Evolutionary conservation across 2,797 vertebrate genomes (phyloP).

Genomic region (Tinamus major): DNA sequence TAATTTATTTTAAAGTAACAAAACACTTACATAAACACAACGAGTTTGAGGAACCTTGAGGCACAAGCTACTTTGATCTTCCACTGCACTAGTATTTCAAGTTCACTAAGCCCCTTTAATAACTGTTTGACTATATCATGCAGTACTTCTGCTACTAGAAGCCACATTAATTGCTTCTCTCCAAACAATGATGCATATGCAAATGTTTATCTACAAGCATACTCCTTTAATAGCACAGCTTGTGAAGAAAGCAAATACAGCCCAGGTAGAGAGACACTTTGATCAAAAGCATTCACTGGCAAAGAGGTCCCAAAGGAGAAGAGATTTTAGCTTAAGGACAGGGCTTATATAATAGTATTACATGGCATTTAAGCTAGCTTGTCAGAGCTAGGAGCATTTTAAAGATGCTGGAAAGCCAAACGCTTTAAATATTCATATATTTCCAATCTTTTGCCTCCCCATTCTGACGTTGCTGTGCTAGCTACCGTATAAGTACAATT

Average conservation of each 20-base stretch:
- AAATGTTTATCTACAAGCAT: neutral
- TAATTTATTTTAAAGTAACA: constrained; percentile 34
- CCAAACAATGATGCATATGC: neutral
- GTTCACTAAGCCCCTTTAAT: constrained; percentile 33
- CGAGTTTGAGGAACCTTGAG: constrained; percentile 16
- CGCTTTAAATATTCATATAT: neutral
- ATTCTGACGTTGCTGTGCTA: neutral
- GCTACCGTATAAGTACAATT: neutral
- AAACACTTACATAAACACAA: constrained; percentile 12
- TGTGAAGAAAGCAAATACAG: neutral
- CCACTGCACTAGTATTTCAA: constrained; percentile 44
- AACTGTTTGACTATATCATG: neutral
- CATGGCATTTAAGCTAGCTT: neutral
- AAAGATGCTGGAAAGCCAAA: neutral
- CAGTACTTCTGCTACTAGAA: neutral
- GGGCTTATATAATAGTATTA: constrained; percentile 19
- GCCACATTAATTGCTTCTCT: neutral
- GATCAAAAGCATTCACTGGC: neutral
- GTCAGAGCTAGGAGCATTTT: neutral
- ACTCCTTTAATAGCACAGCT: neutral
- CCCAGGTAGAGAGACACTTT: neutral
- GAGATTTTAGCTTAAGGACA: neutral
- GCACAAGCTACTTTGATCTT: constrained; percentile 51
- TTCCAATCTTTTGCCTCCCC: neutral
- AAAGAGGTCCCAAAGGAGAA: neutral